Evolutionary conservation across 2,113 vertebrate genomes (phyloP), one percentile per base, ranked within the genome.

Genomic region (Serinus canaria): DNA sequence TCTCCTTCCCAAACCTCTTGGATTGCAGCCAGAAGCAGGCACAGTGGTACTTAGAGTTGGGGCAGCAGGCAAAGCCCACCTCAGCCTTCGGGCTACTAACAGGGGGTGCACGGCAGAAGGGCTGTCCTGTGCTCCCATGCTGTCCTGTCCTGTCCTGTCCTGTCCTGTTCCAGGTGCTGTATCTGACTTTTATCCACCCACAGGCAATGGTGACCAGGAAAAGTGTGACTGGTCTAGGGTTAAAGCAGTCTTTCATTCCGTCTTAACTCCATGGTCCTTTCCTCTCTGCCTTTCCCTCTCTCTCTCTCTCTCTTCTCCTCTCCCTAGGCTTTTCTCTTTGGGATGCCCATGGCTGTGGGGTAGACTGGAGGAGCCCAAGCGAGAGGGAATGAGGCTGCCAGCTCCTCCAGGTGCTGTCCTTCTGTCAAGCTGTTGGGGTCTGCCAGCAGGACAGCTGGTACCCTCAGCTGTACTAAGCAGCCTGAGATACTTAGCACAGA

Each of bases 361-460:
- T 33, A 56, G 35, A 15, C 55, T 85, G 59, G 28, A 88, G 70
- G 24, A 89, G 58, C n/a, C 63, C 50, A 31, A 3, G 16, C 24
- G 56, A 74, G 41, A 69, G 25, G 15, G 16, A 56, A 21, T 25
- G 43, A 89, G 16, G 15, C 35, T 89, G 80, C 83, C 93, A 94
- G 62, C 62, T 74, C 27, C 41, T 94, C 63, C 92, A 95, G 78
- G 69, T 84, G 89, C 92, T 92, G 74, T 19, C 83, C 84, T 92
- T 94, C 94, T 97, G 93, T 91, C 75, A 72, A 0, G 0, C 39
- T 70, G 9, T 10, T 46, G 46, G 27, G 33, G 27, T 10, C 64
- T 91, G 91, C 87, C 87, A 77, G 78, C 53, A 75, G 76, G 74
- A 84, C 94, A 97, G 89, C 87, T 93, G 90, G 94, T 77, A 44